Conservation (phyloP, 1,140 invertebrate species). For the Notospermus geniculatus region DNA sequence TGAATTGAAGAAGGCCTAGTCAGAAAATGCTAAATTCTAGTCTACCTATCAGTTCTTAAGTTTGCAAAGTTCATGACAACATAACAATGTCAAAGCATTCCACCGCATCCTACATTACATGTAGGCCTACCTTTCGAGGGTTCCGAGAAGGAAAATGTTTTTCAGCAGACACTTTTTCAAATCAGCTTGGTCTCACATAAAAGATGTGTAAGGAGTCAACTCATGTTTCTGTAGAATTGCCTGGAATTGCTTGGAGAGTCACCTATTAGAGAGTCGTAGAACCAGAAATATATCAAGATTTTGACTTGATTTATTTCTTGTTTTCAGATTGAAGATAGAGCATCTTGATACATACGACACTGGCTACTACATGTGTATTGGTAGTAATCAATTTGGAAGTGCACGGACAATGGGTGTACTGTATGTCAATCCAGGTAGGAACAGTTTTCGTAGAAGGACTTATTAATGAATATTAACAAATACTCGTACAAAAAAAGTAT, state of each 20-base stretch:
- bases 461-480: not conserved
- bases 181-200: too few relatives aligned
- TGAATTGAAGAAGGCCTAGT: too few relatives aligned
- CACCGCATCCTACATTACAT: too few relatives aligned
- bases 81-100: too few relatives aligned
- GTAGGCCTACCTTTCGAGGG: too few relatives aligned
- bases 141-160: too few relatives aligned
- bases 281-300: not conserved
- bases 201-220: too few relatives aligned
- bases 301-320: constrained; percentile 12
- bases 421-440: constrained; percentile 60
- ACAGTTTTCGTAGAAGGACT: not conserved
- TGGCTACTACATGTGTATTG: constrained; percentile 71
- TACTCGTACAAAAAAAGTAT: not conserved
- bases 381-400: constrained; percentile 62
- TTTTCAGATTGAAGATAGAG: constrained; percentile 61
- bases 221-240: too few relatives aligned
- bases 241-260: not conserved
- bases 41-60: too few relatives aligned
- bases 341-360: constrained; percentile 66
- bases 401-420: constrained; percentile 65
- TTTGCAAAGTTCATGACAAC: too few relatives aligned
- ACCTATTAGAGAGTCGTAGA: not conserved
- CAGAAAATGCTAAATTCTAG: too few relatives aligned
- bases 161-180: too few relatives aligned